Evolutionary conservation across 2,888 invertebrate genomes (phyloP).

Genomic region (Dione vanillae): DNA sequence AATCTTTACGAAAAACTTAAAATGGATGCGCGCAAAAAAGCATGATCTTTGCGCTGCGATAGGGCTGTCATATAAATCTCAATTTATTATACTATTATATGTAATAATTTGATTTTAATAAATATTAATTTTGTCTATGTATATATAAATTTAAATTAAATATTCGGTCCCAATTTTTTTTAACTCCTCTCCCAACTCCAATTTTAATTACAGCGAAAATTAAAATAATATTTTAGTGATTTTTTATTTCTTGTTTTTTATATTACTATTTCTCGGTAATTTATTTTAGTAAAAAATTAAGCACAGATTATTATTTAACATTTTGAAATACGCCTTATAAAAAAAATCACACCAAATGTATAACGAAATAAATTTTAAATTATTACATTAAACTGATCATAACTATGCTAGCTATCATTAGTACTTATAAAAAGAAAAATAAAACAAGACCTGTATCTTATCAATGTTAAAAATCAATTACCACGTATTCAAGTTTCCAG

Average conservation of each 20-base stretch:
- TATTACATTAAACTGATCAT: too few relatives aligned
- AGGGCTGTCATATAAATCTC: slow-evolving; percentile 64
- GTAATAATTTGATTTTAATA: slow-evolving; percentile 49
- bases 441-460: slow-evolving; percentile 14
- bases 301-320: too few relatives aligned
- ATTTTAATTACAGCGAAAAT: too few relatives aligned
- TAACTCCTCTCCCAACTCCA: too few relatives aligned
- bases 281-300: too few relatives aligned
- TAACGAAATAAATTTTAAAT: background rate
- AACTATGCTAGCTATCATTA: background rate
- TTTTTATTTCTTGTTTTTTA: background rate
- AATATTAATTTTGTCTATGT: slow-evolving; percentile 41
- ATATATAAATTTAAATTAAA: slow-evolving; percentile 21
- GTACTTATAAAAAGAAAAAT: background rate
- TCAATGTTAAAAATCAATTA: background rate
- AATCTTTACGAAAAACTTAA: slow-evolving; percentile 80
- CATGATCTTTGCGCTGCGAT: slow-evolving; percentile 57
- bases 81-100: slow-evolving; percentile 49
- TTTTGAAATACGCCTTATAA: too few relatives aligned
- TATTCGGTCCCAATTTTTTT: background rate
- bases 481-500: slow-evolving; percentile 13
- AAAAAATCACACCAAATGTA: too few relatives aligned
- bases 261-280: too few relatives aligned
- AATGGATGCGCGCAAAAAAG: slow-evolving; percentile 79
- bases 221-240: background rate